Conservation (phyloP, 1,140 invertebrate species). For the Hylyphantes graminicola region DNA sequence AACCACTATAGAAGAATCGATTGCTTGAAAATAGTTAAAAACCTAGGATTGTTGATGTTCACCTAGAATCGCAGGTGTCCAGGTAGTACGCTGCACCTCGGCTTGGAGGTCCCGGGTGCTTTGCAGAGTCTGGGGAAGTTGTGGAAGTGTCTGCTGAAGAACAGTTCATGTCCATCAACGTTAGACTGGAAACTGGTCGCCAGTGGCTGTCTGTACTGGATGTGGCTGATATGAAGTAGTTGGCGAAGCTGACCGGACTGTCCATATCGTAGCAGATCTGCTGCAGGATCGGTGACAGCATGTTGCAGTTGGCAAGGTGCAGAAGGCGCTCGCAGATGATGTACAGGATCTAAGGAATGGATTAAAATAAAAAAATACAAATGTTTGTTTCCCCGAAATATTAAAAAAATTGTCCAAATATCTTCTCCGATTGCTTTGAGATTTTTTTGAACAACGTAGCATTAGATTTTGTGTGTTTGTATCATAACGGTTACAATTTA, state of each 20-base stretch:
- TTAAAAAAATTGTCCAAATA: background rate
- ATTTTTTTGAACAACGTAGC: too few relatives aligned
- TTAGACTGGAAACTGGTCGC: conserved; percentile 66
- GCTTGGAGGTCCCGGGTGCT: conserved; percentile 49
- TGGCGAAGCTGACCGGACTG: conserved; percentile 49
- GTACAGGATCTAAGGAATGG: conserved; percentile 76
- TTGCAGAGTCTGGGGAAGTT: conserved; percentile 28
- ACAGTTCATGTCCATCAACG: conserved; percentile 51
- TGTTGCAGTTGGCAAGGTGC: conserved; percentile 68
- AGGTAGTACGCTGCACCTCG: conserved; percentile 54
- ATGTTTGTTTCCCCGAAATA: background rate
- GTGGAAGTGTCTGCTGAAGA: conserved; percentile 36
- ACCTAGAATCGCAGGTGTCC: conserved; percentile 51
- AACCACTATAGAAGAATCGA: too few relatives aligned
- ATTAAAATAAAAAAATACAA: conserved; percentile 19
- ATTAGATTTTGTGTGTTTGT: too few relatives aligned
- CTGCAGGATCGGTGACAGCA: conserved; percentile 42
- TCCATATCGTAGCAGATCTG: conserved; percentile 54
- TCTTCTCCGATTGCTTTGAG: too few relatives aligned
- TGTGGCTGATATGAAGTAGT: conserved; percentile 48
- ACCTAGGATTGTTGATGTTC: too few relatives aligned
- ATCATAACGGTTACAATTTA: too few relatives aligned
- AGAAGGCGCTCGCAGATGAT: conserved; percentile 81
- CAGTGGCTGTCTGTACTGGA: conserved; percentile 62
- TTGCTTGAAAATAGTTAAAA: too few relatives aligned